Base-by-base conservation (phyloP, 2,797 vertebrate species). In the Kryptopterus vitreolus region DNA sequence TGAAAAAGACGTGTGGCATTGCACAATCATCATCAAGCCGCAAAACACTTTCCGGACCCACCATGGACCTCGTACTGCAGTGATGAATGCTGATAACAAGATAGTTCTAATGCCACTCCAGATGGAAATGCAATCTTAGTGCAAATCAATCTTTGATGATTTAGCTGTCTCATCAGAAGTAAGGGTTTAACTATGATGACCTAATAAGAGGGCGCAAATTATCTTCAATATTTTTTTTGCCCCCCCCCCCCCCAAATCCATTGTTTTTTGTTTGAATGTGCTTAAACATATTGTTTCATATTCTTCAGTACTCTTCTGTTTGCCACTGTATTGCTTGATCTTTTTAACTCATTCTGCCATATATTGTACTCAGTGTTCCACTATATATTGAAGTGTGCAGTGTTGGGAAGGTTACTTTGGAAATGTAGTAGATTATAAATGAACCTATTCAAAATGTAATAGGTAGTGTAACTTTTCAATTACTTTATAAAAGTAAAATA, bases 141-240 rank as follows among this genome's bases (percentile, higher is more conserved):
- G 68, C 33, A 43, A 81, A 72, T 85, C 78, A 59, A 38, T 66
- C 3, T 63, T 65, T 75, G 77, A 68, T 48, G 66, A 68, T 74
- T 85, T 35, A 82, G 71, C 50, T 76, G 71, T 82, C 61, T 78
- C 72, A 86, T 88, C 87, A 71, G 76, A 18, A 86, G 77, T 79
- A 76, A 22, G 76, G 70, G 71, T 87, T 75, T 79, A 77, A 85
- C 79, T 87, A 6, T 79, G 85, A 82, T 88, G 73, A 73, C 74
- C 80, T 81, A 79, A 63, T 1, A 29, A 69, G 61, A 69, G 24
- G 31, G 80, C 83, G 85, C 86, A 86, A 85, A 76, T 76, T 82
- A 87, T 79, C 80, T 81, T 86, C 88, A 86, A 84, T 85, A 79
- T 16, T 86, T 87, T 70, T 82, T 87, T 87, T 89, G n/a, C n/a